Conservation (phyloP, 2,797 vertebrate species). For the Galaxias olidus region DNA sequence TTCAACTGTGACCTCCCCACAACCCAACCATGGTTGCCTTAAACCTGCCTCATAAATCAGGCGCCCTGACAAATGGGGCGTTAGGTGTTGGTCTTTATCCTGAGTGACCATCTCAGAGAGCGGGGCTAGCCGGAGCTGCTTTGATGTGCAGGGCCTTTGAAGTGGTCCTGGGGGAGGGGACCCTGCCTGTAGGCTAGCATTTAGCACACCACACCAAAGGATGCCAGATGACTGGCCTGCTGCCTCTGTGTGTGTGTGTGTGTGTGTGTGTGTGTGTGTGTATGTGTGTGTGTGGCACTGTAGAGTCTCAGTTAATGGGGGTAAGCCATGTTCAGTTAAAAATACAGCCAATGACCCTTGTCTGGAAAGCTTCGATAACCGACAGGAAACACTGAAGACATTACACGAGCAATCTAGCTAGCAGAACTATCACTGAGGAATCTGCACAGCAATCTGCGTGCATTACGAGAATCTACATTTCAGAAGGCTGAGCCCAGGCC, state of each 20-base stretch:
- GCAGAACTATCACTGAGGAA: no score
- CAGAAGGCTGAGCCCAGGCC: no score
- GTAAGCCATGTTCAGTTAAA: neutral
- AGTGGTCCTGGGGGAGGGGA: constrained; percentile 68
- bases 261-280: constrained; percentile 3
- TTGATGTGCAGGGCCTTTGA: constrained; percentile 73
- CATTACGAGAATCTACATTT: no score
- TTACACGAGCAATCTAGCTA: no score
- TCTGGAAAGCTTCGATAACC: no score
- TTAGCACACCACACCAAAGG: constrained; percentile 65
- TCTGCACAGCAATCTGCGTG: no score
- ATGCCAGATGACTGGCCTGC: constrained; percentile 64
- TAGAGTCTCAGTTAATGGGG: neutral
- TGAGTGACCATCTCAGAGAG: constrained; percentile 58
- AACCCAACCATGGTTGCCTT: constrained; percentile 10
- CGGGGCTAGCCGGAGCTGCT: constrained; percentile 35
- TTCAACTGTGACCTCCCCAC: no score
- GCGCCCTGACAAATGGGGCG: constrained; percentile 53
- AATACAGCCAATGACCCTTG: constrained; percentile 7
- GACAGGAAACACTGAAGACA: neutral
- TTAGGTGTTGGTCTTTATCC: constrained; percentile 54
- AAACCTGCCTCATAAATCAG: constrained; percentile 47
- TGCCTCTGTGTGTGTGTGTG: constrained; percentile 5
- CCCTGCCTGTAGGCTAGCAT: constrained; percentile 72
- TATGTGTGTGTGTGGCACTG: neutral